Percentiles rank a stretch among this genome's conserved stretches.
These are phyloP conservation scores for Poecile montanus DNA, from an alignment of 2,797 vertebrate genomes.

Conservation along the genomic window DNA sequence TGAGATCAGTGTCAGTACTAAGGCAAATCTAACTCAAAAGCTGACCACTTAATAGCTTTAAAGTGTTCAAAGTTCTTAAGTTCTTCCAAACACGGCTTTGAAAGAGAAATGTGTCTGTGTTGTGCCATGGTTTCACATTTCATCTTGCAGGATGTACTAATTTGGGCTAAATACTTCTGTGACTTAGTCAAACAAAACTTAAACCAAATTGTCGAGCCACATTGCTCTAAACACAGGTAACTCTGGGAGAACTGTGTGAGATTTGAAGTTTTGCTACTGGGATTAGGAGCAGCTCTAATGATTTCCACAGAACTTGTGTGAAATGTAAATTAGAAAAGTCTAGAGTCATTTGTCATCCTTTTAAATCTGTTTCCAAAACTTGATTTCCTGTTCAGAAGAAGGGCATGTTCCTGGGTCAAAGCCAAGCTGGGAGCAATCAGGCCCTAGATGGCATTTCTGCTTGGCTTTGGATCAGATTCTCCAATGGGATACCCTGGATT, in stretches of 20 bases:
- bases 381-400: constrained; percentile 58
- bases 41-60: constrained; percentile 29
- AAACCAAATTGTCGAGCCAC: neutral
- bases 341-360: neutral
- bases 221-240: neutral
- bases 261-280: neutral
- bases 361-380: constrained; percentile 3
- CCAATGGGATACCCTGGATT: neutral
- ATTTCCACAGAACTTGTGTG: neutral
- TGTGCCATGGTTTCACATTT: neutral
- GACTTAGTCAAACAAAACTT: constrained; percentile 21
- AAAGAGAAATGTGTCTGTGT: neutral
- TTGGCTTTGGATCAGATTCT: neutral
- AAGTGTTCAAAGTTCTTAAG: constrained; percentile 40
- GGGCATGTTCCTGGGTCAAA: constrained; percentile 35
- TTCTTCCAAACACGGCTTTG: constrained; percentile 11
- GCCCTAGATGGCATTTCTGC: neutral
- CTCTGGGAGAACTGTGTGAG: neutral
- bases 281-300: neutral
- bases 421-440: neutral
- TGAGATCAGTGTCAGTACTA: constrained; percentile 11
- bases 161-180: constrained; percentile 27
- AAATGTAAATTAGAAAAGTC: constrained; percentile 11
- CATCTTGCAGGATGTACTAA: neutral
- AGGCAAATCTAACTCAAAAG: constrained; percentile 11